Base-by-base conservation (phyloP, 1,140 invertebrate genomes). In the Cydia fagiglandana region DNA sequence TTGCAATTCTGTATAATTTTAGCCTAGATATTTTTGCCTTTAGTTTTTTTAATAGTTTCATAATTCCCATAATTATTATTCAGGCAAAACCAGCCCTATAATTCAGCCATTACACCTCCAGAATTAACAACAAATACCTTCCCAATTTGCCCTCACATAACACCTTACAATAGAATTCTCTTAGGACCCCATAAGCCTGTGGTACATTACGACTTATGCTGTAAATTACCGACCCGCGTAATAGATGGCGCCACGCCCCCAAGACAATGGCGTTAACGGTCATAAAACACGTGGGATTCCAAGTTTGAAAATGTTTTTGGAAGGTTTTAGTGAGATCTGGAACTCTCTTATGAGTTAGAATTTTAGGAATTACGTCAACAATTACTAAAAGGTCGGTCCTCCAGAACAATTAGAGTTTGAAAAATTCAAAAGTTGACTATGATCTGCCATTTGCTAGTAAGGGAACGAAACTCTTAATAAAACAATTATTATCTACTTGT, bases 301-400 rank as follows among this genome's bases (percentile, higher is more conserved):
- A 70, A 70, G 30, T 70, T 70, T 70, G 66, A 70, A 70, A 70
- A 70, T 70, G 66, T 70, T 70, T 70, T 70, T 61, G 56, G 56
- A 24, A 12, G 56, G 56, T 61, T 61, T 50, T 24, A 24, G 66
- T 70, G 24, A 41, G 34, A 70, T 70, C 17, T 70, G 34, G 66
- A 70, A 41, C n/a, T 70, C 20, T 70, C 53, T 45, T 24, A 24
- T 24, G 24, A 24, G 24, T 24, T 24, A 24, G 24, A 2, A 2
- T 24, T 24, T 24, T 2, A 24, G 24, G 24, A 24, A 24, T 24
- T 24, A 24, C 24, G 24, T 24, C 24, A 24, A 24, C n/a, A n/a
- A n/a, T n/a, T 24, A 24, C 24, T 24, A 2, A 24, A 24, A 24
- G 24, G 24, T 24, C 24, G 2, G 24, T 24, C 24, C 24, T 2